phyloP scores from a whole-genome alignment of 2,113 vertebrate species.

The Myiagra hebetior region DNA sequence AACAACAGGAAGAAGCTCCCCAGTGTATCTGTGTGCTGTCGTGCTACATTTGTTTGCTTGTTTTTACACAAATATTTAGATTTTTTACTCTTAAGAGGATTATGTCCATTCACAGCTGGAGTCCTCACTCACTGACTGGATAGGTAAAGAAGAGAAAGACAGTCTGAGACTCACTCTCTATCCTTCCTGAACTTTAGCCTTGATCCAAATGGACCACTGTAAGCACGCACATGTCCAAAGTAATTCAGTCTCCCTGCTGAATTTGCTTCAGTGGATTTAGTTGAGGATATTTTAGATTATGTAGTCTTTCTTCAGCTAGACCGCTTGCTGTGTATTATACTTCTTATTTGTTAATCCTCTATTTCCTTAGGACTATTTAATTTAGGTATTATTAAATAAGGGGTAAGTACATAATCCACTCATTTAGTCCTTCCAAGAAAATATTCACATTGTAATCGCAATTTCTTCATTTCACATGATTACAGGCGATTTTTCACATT shows the following conservation, averaged over 20 bases:
- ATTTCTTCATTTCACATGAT: constrained; percentile 20
- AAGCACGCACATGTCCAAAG: not conserved
- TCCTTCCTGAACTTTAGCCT: constrained; percentile 48
- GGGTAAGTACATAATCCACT: constrained; percentile 60
- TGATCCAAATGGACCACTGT: constrained; percentile 46
- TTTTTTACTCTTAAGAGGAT: constrained; percentile 35
- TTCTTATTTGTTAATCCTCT: constrained; percentile 60
- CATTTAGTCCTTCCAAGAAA: constrained; percentile 43
- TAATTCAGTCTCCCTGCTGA: constrained; percentile 21
- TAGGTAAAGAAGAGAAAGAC: not conserved
- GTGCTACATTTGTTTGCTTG: not conserved
- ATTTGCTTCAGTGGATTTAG: constrained; percentile 48
- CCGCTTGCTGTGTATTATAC: constrained; percentile 38
- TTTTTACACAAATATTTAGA: constrained; percentile 35
- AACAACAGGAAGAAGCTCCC: not conserved
- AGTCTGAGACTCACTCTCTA: not conserved
- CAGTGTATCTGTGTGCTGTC: not conserved
- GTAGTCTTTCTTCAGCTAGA: constrained; percentile 49
- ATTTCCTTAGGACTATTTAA: constrained; percentile 43
- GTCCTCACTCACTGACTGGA: not conserved
- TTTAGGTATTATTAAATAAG: constrained; percentile 49
- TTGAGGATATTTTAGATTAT: constrained; percentile 51
- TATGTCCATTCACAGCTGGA: constrained; percentile 45
- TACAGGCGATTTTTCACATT: not conserved
- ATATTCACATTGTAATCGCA: constrained; percentile 6